Conservation (phyloP, 2,113 vertebrate genomes). For the Lagopus leucura region DNA sequence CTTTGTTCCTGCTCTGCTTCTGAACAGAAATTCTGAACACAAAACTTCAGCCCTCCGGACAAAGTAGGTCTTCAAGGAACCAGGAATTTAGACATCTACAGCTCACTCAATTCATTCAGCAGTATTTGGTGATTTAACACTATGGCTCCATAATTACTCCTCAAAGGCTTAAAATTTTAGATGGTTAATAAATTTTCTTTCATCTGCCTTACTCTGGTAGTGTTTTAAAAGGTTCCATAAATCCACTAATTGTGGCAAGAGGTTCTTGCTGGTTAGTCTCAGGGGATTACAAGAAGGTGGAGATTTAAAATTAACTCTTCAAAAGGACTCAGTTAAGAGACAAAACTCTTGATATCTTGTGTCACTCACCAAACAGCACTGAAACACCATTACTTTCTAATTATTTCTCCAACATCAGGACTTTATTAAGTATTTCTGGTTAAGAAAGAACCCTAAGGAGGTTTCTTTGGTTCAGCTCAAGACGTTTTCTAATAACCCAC, state of each 20-base stretch:
- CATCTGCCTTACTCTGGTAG: background rate
- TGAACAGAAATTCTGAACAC: background rate
- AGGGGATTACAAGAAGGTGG: background rate
- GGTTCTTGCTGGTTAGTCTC: background rate
- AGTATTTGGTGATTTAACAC: background rate
- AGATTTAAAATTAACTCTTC: constrained; percentile 44
- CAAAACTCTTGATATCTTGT: background rate
- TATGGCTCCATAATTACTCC: background rate
- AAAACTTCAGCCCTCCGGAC: background rate
- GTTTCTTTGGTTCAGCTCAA: background rate
- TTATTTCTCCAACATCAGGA: constrained; percentile 17
- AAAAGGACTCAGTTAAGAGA: background rate
- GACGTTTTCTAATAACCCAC: constrained; percentile 45
- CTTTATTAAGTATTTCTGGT: constrained; percentile 47
- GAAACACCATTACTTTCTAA: background rate
- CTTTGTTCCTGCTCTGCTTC: background rate
- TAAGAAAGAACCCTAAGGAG: constrained; percentile 37
- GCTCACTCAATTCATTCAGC: background rate
- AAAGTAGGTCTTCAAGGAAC: background rate
- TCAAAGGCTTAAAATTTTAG: background rate
- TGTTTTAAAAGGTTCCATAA: background rate
- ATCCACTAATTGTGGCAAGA: background rate
- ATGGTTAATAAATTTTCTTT: background rate
- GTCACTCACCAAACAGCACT: background rate
- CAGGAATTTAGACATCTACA: background rate